Base-by-base conservation (phyloP, 2,797 vertebrate species). In the Lophius americanus region DNA sequence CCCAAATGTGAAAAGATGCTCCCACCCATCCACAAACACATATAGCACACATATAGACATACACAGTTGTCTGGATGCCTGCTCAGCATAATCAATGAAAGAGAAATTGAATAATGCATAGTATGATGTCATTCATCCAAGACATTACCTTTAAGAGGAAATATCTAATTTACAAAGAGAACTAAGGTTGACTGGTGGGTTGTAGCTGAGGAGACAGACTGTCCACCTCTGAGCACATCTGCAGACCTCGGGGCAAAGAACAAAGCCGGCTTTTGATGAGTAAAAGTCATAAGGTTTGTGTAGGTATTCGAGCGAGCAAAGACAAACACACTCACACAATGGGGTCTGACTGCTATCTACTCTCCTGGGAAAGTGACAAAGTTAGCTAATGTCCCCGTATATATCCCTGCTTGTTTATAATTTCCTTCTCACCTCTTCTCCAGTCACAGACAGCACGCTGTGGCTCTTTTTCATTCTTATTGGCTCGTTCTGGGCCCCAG, bases 391-490 rank as follows among this genome's bases (percentile, higher is more conserved):
- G 37, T 68, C 23, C 55, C n/a, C 12, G 0, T 38, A 1, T 14
- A 4, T 4, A 5, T 42, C 9, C 5, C 36, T 10, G 33, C 4
- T 51, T 68, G 76, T 81, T 75, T 51, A 38, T 10, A 12, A 58
- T 57, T 38, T 48, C 38, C 32, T 3, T 47, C 86, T 89, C 72
- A 93, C 92, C 91, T 92, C 91, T 83, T 92, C 91, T 88, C 89
- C 91, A 70, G 90, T 90, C 83, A 93, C 90, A 79, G 89, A 91
- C 86, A 93, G 87, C 85, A 93, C 92, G 60, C 92, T 93, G 82
- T 87, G 91, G 88, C 92, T 92, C 86, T 92, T 93, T 87, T 92
- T 93, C 92, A 93, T 93, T 56, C 90, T 91, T 88, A 92, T 92
- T 90, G 91, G 90, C 86, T 93, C 89, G 91, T 92, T 92, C 91